These are phyloP conservation scores for Baryphthengus martii DNA, from an alignment of 2,113 vertebrate species.

Conservation along the genomic window DNA sequence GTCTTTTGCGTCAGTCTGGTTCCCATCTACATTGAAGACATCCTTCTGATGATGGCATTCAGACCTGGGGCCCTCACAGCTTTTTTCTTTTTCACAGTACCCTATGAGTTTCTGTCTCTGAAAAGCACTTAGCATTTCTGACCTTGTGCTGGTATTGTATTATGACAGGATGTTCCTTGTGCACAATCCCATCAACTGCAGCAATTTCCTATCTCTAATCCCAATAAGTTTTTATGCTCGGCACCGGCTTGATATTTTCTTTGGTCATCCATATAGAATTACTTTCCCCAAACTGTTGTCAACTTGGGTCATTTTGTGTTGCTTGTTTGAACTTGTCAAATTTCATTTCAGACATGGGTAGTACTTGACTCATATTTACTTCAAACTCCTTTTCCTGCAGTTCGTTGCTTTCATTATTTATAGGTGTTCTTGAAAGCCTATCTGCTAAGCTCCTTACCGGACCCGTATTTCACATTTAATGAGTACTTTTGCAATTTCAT, in stretches of 20 bases:
- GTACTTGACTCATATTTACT: constrained; percentile 57
- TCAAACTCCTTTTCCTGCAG: constrained; percentile 51
- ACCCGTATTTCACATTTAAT: constrained; percentile 66
- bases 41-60: neutral
- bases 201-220: constrained; percentile 28
- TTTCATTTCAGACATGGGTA: constrained; percentile 54
- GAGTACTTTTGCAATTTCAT: constrained; percentile 65
- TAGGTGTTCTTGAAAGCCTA: constrained; percentile 59
- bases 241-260: constrained; percentile 17
- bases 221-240: constrained; percentile 36
- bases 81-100: neutral
- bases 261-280: constrained; percentile 53
- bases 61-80: neutral
- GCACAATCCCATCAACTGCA: neutral
- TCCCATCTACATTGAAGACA: neutral
- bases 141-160: neutral
- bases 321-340: constrained; percentile 65
- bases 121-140: neutral
- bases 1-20: neutral
- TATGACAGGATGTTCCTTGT: constrained; percentile 4
- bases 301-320: constrained; percentile 61
- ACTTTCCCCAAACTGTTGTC: constrained; percentile 52
- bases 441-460: constrained; percentile 56
- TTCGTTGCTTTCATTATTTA: constrained; percentile 66
- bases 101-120: neutral